Evolutionary conservation across 1,140 invertebrate genomes (phyloP).

Genomic region (Gonioctena quinquepunctata): DNA sequence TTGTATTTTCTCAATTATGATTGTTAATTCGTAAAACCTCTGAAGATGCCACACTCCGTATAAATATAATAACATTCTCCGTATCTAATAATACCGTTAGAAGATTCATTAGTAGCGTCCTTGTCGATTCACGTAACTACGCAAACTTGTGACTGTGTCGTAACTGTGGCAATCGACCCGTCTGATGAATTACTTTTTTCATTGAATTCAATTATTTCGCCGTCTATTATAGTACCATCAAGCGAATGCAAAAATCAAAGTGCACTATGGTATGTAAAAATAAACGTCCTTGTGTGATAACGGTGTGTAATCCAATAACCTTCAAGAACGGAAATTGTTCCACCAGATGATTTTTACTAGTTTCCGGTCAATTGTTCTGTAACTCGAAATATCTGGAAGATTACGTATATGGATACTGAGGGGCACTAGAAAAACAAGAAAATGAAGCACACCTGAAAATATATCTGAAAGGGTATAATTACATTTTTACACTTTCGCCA

Average conservation of each 20-base stretch:
- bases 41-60: too few species aligned
- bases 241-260: background rate
- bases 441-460: too few species aligned
- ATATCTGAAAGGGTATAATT: too few species aligned
- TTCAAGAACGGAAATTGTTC: conserved; percentile 29
- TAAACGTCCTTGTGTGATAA: conserved; percentile 25
- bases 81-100: background rate
- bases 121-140: background rate
- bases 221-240: background rate
- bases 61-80: background rate
- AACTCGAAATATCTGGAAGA: background rate
- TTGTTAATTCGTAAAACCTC: too few species aligned
- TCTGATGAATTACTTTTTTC: background rate
- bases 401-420: too few species aligned
- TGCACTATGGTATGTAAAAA: background rate
- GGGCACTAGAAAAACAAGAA: too few species aligned
- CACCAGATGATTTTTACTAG: conserved; percentile 22
- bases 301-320: conserved; percentile 19
- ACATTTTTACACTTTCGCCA: too few species aligned
- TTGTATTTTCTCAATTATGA: too few species aligned
- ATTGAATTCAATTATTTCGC: background rate
- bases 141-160: background rate
- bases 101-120: background rate
- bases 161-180: background rate
- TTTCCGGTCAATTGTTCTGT: background rate